Percentiles rank a stretch among this genome's conserved stretches.
Evolutionary conservation across 2,797 vertebrate genomes (phyloP).

Genomic region (Decapterus maruadsi): DNA sequence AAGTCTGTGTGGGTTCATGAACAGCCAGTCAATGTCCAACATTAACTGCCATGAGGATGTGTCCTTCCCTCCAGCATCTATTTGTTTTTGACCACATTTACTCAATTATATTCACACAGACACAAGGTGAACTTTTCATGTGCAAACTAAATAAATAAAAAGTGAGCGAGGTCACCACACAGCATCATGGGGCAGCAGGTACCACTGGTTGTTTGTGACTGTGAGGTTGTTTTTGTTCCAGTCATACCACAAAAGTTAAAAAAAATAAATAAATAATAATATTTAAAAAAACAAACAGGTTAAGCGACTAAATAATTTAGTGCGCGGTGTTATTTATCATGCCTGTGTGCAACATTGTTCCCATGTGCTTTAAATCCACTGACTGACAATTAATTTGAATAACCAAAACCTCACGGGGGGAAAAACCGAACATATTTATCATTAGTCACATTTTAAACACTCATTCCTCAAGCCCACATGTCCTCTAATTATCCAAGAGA

Average conservation of each 20-base stretch:
- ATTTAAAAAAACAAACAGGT: not conserved
- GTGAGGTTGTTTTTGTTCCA: not conserved
- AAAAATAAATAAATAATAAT: too few relatives aligned
- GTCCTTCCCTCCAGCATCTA: not conserved
- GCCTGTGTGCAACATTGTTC: not conserved
- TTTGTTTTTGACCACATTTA: slow-evolving; percentile 10
- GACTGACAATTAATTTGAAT: not conserved
- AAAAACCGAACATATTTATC: not conserved
- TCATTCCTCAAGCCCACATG: slow-evolving; percentile 9
- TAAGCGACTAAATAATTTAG: not conserved
- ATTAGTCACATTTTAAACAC: slow-evolving; percentile 20
- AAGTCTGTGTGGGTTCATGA: slow-evolving; percentile 45
- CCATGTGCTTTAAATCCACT: slow-evolving; percentile 10
- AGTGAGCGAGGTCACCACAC: not conserved
- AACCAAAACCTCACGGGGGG: not conserved
- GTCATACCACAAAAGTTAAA: not conserved
- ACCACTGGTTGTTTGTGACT: too few relatives aligned
- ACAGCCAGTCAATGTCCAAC: slow-evolving; percentile 15
- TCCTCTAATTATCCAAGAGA: slow-evolving; percentile 30
- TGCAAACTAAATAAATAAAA: not conserved
- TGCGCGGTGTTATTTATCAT: not conserved
- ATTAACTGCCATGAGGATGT: slow-evolving; percentile 31
- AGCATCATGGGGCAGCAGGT: not conserved
- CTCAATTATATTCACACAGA: not conserved
- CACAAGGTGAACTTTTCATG: not conserved